Base-by-base conservation (phyloP, 1,140 invertebrate species). In the Anoplophora glabripennis region DNA sequence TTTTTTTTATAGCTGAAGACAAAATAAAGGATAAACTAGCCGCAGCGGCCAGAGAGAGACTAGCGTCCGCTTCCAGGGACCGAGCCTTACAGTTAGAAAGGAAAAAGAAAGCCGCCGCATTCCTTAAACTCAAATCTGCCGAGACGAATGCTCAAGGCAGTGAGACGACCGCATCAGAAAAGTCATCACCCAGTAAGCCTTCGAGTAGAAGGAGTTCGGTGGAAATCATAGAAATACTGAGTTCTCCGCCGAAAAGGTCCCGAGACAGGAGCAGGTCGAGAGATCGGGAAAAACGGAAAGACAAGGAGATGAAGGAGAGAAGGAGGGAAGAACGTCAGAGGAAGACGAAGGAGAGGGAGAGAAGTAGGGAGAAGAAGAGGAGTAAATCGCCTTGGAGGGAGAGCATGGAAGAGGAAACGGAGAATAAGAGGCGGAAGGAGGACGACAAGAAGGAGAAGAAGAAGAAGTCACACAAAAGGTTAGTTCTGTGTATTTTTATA, bases 11-110 rank as follows among this genome's bases (percentile, higher is more conserved):
- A 79, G 81, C 79, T 3, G 85, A 88, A 61, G 84, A 89, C 46
- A 80, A 79, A 46, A 70, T 87, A 1, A 86, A 82, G 68, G 85
- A 88, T 57, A 83, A 82, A 64, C 63, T 88, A 53, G 80, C 83
- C 7, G 77, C 78, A 38, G 83, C 82, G 3, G 81, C 83, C 0
- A 68, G 83, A 3, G 86, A 85, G 42, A 86, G 86, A 65, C 60
- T 86, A 37, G 75, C 78, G 5, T 76, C 79, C 1, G 67, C 75
- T 51, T 78, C 3, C 78, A 80, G 7, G 81, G 80, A 53, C 84
- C 90, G 64, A 67, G 85, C 87, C 45, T 66, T 89, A 4, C 87
- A 91, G 67, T 69, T 85, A 21, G 89, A 90, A 68, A 75, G 89
- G 4, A 89, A 88, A 66, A 81, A 82, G 49, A 83, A 83, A 66